Evolutionary conservation across 2,888 invertebrate genomes (phyloP).

Genomic region (Cheilosia scutellata): DNA sequence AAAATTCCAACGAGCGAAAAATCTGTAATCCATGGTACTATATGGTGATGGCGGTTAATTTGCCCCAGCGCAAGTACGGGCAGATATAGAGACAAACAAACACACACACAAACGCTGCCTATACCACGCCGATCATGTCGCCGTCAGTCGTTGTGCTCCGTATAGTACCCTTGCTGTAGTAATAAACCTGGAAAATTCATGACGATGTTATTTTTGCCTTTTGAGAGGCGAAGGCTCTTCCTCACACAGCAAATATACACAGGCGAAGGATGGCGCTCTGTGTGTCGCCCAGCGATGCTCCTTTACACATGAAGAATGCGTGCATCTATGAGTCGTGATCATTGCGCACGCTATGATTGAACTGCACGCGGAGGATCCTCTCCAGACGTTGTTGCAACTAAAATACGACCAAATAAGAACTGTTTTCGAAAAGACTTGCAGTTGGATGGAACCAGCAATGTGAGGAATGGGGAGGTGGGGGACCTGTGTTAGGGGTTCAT

Average conservation of each 20-base stretch:
- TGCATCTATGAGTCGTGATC: constrained; percentile 76
- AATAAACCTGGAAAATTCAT: constrained; percentile 75
- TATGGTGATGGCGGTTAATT: constrained; percentile 70
- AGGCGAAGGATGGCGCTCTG: constrained; percentile 66
- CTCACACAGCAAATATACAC: neutral
- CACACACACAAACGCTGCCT: neutral
- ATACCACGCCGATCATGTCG: constrained; percentile 55
- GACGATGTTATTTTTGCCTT: constrained; percentile 73
- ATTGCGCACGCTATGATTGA: constrained; percentile 76
- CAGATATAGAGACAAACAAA: constrained; percentile 11
- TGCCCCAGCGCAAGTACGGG: constrained; percentile 18
- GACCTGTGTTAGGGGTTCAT: constrained; percentile 14
- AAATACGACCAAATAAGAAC: constrained; percentile 47
- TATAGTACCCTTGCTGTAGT: constrained; percentile 42
- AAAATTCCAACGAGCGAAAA: constrained; percentile 64
- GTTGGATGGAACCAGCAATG: neutral
- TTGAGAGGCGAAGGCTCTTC: constrained; percentile 38
- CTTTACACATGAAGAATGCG: constrained; percentile 74
- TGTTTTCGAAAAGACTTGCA: constrained; percentile 6
- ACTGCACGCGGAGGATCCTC: constrained; percentile 68
- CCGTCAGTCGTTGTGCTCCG: constrained; percentile 33
- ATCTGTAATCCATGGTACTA: constrained; percentile 59
- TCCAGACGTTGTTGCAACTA: constrained; percentile 23
- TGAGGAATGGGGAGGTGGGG: neutral
- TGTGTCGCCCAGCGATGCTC: constrained; percentile 53